phyloP scores from a whole-genome alignment of 2,113 vertebrate genomes.

The Erinaceus europaeus region DNA sequence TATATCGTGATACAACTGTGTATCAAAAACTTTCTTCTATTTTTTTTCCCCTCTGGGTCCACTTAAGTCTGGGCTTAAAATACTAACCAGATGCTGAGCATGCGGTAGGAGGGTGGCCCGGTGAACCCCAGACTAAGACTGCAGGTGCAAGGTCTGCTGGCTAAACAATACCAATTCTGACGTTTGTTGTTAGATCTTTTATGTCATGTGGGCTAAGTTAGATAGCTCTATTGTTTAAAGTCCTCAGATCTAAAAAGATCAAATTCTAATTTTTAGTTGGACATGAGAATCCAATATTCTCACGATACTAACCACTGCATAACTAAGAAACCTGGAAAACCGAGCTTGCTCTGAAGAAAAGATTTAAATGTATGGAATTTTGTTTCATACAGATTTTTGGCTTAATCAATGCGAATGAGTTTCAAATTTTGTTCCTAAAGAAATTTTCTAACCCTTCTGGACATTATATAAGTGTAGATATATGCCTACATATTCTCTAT shows the following conservation, averaged over 20 bases:
- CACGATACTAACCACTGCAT: not conserved
- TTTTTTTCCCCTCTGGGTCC: not conserved
- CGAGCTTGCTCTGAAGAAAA: not conserved
- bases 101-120: not conserved
- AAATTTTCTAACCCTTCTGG: not conserved
- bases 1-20: not conserved
- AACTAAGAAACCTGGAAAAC: not conserved
- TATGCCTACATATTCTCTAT: not conserved
- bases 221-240: not conserved
- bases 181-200: not conserved
- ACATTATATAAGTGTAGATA: not conserved
- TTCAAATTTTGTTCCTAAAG: constrained; percentile 8
- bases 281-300: not conserved
- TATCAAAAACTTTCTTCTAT: not conserved
- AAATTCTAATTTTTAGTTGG: not conserved
- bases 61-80: not conserved
- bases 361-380: not conserved
- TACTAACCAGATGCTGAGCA: not conserved
- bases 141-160: not conserved
- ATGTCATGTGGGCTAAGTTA: not conserved
- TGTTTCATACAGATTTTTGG: constrained; percentile 18
- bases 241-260: not conserved
- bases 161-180: not conserved
- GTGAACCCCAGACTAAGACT: not conserved
- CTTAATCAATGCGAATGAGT: constrained; percentile 22